These are phyloP conservation scores for Venustoraphidia nigricollis DNA, from an alignment of 2,888 invertebrate species.

Conservation along the genomic window DNA sequence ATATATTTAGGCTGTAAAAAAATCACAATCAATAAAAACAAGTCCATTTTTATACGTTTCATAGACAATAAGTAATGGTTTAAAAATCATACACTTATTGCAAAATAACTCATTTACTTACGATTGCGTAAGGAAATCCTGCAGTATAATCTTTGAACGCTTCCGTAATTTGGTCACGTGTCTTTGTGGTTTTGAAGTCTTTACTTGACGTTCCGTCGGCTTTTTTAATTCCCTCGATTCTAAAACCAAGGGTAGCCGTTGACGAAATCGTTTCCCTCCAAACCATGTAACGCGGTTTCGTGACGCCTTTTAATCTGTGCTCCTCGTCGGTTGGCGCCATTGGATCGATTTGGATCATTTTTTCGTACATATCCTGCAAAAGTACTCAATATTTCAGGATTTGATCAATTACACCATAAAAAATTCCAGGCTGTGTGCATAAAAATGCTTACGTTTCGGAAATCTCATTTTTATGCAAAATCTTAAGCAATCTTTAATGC, in stretches of 20 bases:
- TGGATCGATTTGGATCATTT: slow-evolving; percentile 89
- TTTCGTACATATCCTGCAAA: slow-evolving; percentile 89
- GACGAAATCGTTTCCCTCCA: slow-evolving; percentile 97
- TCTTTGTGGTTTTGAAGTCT: slow-evolving; percentile 89
- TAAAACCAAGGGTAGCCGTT: slow-evolving; percentile 89
- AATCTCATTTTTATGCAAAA: too few species aligned
- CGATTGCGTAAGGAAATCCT: slow-evolving; percentile 63
- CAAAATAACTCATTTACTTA: slow-evolving; percentile 29
- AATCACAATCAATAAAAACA: slow-evolving; percentile 7
- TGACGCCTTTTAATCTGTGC: slow-evolving; percentile 76
- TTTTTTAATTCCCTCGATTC: slow-evolving; percentile 88
- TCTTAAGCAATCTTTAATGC: too few species aligned
- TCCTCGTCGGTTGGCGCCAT: slow-evolving; percentile 83
- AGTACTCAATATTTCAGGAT: neutral
- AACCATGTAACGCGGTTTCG: slow-evolving; percentile 88
- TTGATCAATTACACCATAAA: neutral
- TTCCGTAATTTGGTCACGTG: slow-evolving; percentile 62
- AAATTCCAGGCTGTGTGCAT: too few species aligned
- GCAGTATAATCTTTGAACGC: slow-evolving; percentile 70
- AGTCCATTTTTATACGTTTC: neutral
- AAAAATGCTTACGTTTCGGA: too few species aligned
- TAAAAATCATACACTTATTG: too few species aligned
- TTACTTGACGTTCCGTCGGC: slow-evolving; percentile 83
- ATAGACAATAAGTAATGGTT: neutral
- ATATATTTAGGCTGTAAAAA: slow-evolving; percentile 62